Evolutionary conservation across 2,113 vertebrate species (phyloP).

Genomic region (Tetraodon nigroviridis): DNA sequence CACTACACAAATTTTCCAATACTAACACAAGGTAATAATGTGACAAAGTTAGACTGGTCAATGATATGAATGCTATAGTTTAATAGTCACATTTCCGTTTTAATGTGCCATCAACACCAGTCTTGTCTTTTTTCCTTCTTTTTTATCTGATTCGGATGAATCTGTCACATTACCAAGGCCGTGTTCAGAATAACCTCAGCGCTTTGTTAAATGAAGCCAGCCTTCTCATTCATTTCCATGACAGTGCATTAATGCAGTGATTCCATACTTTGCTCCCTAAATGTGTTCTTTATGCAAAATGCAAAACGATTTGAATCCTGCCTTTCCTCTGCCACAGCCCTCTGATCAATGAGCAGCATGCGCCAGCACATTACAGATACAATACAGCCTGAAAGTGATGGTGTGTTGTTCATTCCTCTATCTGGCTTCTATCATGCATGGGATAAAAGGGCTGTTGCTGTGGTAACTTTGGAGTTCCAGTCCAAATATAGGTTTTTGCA

Average conservation of each 20-base stretch:
- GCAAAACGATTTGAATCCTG: neutral
- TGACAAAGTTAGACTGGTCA: too few relatives aligned
- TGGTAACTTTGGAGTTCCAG: neutral
- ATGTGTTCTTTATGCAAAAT: neutral
- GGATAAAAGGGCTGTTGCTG: neutral
- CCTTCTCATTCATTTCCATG: neutral
- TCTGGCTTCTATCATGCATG: neutral
- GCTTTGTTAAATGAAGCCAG: slow-evolving; percentile 3
- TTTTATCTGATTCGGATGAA: too few relatives aligned
- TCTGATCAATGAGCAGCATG: neutral
- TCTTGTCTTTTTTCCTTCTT: too few relatives aligned
- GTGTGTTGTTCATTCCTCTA: neutral
- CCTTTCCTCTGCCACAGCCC: neutral
- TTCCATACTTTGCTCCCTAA: neutral
- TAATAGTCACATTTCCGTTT: too few relatives aligned
- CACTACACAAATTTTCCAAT: too few relatives aligned
- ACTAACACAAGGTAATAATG: too few relatives aligned
- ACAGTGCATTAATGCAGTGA: neutral
- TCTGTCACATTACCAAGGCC: neutral
- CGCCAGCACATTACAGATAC: neutral
- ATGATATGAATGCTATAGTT: too few relatives aligned
- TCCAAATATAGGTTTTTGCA: neutral
- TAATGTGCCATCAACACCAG: too few relatives aligned
- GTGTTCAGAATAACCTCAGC: neutral
- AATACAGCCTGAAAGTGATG: neutral